Conservation (phyloP, 2,888 invertebrate species). For the Empis stercorea region DNA sequence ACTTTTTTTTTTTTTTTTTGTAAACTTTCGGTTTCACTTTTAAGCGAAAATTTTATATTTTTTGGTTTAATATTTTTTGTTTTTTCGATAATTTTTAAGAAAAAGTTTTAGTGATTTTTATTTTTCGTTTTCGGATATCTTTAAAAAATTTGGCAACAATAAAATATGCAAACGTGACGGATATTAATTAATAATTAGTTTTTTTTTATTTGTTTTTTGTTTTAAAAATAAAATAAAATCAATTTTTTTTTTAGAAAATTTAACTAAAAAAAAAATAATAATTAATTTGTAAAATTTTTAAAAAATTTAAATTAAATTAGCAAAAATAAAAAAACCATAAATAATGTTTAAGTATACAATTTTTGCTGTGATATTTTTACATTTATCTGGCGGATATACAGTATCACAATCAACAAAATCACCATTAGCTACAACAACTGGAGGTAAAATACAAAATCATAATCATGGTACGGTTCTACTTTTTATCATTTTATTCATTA, state of each 20-base stretch:
- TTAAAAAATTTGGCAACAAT: too few species aligned
- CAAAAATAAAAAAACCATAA: neutral
- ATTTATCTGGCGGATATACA: constrained; percentile 26
- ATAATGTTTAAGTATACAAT: constrained; percentile 30
- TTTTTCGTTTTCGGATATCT: too few species aligned
- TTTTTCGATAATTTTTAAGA: neutral
- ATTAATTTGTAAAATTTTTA: too few species aligned
- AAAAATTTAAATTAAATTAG: too few species aligned
- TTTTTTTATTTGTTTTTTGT: neutral
- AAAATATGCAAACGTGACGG: neutral
- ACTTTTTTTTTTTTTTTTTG: too few species aligned
- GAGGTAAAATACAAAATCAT: constrained; percentile 22
- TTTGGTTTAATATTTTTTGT: too few species aligned
- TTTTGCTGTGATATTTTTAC: constrained; percentile 32
- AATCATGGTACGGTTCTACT: neutral
- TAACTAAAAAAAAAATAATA: constrained; percentile 3
- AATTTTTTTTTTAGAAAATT: too few species aligned
- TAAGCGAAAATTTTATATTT: constrained; percentile 3
- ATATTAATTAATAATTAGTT: neutral
- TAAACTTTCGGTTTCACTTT: constrained; percentile 18
- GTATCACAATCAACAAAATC: constrained; percentile 23
- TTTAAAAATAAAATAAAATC: too few species aligned
- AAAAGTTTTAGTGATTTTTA: constrained; percentile 1
- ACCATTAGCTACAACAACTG: constrained; percentile 16
- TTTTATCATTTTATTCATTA: constrained; percentile 8